Evolutionary conservation across 2,797 vertebrate genomes (phyloP), one percentile per base, ranked within the genome.

Genomic region (Megalops cyprinoides): DNA sequence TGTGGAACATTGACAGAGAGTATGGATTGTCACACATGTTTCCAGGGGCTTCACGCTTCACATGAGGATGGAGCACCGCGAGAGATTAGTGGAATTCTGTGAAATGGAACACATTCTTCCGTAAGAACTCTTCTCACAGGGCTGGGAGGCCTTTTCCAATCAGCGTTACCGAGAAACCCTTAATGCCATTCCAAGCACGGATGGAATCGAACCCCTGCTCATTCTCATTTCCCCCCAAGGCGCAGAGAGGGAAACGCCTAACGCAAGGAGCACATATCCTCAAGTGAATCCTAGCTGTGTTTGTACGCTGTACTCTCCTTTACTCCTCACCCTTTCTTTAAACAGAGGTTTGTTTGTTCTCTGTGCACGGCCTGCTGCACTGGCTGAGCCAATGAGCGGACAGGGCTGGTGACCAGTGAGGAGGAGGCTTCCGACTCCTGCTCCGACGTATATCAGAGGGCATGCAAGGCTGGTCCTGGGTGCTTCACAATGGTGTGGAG

Each of bases 11-110:
- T 37, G 18, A 42, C 65, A 31, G 37, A 23, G 65, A 2, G 7
- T 42, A 69, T n/a, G 20, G 65, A 69, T 42, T 34, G 65, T 69
- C 34, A 69, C 65, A 69, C 65, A 69, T 42, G 31, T 67, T 39
- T 67, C 62, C 34, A 39, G 62, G 15, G 8, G 65, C 65, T 39
- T 69, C 37, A 69, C 34, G 65, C 15, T 42, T 69, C 37, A 42
- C 15, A 69, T 42, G 65, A 34, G 9, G 18, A 1, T 2, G 34
- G 20, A 18, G 37, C 18, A 69, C 37, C 20, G 37, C 65, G 18
- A 42, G 34, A 42, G 65, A 69, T 69, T 42, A 37, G 65, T 69
- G 14, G 15, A 48, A 48, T 46, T 48, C 71, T 28, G 10, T 25
- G 71, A 74, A 28, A 46, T 74, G 44, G 71, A 74, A 48, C 44